phyloP scores from a whole-genome alignment of 2,797 vertebrate species.

The Parambassis ranga region DNA sequence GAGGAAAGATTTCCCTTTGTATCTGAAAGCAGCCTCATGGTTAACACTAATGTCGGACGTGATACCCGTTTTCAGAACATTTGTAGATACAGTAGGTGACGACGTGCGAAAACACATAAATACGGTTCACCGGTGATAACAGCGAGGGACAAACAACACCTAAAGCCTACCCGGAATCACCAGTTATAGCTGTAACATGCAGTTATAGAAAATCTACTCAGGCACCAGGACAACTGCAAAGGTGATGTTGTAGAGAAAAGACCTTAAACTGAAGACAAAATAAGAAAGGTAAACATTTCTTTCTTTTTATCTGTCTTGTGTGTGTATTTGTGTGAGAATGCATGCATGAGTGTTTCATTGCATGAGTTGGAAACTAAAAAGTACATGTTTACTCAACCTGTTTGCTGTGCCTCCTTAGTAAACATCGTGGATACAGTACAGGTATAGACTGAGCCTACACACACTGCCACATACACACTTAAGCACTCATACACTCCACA shows the following conservation, averaged over 20 bases:
- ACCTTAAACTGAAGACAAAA: too few relatives aligned
- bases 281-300: not conserved
- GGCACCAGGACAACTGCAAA: too few relatives aligned
- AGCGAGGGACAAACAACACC: too few relatives aligned
- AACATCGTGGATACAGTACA: conserved; percentile 63
- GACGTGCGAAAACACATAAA: too few relatives aligned
- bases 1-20: not conserved
- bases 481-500: conserved; percentile 36
- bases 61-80: too few relatives aligned
- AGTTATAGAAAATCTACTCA: too few relatives aligned
- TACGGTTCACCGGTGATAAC: too few relatives aligned
- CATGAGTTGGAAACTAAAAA: conserved; percentile 46
- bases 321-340: conserved; percentile 14
- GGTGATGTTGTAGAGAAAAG: too few relatives aligned
- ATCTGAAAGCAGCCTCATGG: not conserved
- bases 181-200: too few relatives aligned
- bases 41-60: not conserved
- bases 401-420: conserved; percentile 61
- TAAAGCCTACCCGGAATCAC: too few relatives aligned
- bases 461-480: conserved; percentile 15
- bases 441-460: conserved; percentile 30
- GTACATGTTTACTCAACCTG: conserved; percentile 53
- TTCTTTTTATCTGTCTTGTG: not conserved
- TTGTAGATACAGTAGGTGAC: too few relatives aligned
- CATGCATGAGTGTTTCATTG: conserved; percentile 6